phyloP scores from a whole-genome alignment of 1,140 invertebrate genomes.

The Aleiodes sp. region DNA sequence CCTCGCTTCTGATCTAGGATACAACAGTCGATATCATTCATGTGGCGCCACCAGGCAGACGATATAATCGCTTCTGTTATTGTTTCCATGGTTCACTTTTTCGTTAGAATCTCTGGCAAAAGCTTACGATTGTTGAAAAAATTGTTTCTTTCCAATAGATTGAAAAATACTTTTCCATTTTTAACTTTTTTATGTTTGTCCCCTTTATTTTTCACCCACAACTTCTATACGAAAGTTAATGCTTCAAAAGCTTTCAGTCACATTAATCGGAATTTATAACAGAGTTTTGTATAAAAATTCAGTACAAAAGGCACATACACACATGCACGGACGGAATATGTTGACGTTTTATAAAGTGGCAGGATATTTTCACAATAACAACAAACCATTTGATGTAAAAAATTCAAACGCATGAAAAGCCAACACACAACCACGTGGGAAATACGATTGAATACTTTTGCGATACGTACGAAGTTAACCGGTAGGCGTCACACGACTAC shows the following conservation, averaged over 20 bases:
- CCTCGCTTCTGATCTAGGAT: not conserved
- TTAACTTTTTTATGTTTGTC: not conserved
- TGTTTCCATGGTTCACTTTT: slow-evolving; percentile 4
- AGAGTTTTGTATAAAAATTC: not conserved
- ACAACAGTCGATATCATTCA: not conserved
- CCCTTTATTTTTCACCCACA: not conserved
- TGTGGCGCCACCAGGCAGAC: not conserved
- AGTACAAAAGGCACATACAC: not conserved
- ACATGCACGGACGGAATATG: not conserved
- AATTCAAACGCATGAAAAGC: not conserved
- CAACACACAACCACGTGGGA: slow-evolving; percentile 23
- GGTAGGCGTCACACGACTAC: slow-evolving; percentile 31
- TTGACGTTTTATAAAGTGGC: not conserved
- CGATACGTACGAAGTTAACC: slow-evolving; percentile 22
- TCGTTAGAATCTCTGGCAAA: not conserved
- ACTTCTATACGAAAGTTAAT: not conserved
- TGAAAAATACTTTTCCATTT: not conserved
- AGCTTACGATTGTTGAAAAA: not conserved
- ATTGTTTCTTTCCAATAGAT: not conserved
- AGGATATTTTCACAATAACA: not conserved
- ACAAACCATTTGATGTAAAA: not conserved
- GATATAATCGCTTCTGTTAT: not conserved
- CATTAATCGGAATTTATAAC: not conserved
- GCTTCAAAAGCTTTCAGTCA: not conserved
- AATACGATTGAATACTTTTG: slow-evolving; percentile 14